Evolutionary conservation across 2,888 invertebrate species (phyloP), one percentile per base, ranked within the genome.

Genomic region (Archaeoteleia sp.): DNA sequence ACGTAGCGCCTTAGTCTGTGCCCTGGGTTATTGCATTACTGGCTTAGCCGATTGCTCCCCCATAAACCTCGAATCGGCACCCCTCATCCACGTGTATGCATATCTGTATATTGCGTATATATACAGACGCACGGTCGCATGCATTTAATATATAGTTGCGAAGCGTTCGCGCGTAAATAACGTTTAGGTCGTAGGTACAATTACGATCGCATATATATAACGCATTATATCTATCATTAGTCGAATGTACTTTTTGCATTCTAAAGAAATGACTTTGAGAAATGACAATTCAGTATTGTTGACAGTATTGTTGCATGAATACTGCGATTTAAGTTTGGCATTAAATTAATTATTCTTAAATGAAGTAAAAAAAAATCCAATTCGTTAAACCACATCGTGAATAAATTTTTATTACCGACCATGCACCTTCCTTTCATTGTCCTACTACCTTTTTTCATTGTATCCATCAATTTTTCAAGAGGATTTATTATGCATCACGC

Each of bases 11-110:
- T 81, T 80, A 12, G n/a, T 51, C 62, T 57, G 53, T 78, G 82
- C 82, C 79, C 78, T 76, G n/a, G 79, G 81, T 82, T 83, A 82
- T 83, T 82, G 83, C 83, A 82, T 83, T 82, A 83, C 81, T 74
- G 82, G 83, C 83, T 83, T 82, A 82, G 79, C 65, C 53, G 35
- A 53, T 46, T 39, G 53, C 53, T 43, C 69, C 73, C 70, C 62
- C 48, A 57, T n/a, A 55, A 66, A 46, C 46, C 58, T 62, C 66
- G 70, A 60, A 62, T 65, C 66, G 45, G 65, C 70, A 57, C 65
- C 67, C 20, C 75, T 75, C 70, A 74, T 74, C 68, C 70, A 57
- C 61, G 54, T 61, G 63, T 67, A 71, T 72, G 73, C 75, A 72
- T 78, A 78, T 78, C 78, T 77, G 76, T 45, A 79, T 80, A 78